Evolutionary conservation across 2,113 vertebrate genomes (phyloP).

Genomic region (Petaurus breviceps): DNA sequence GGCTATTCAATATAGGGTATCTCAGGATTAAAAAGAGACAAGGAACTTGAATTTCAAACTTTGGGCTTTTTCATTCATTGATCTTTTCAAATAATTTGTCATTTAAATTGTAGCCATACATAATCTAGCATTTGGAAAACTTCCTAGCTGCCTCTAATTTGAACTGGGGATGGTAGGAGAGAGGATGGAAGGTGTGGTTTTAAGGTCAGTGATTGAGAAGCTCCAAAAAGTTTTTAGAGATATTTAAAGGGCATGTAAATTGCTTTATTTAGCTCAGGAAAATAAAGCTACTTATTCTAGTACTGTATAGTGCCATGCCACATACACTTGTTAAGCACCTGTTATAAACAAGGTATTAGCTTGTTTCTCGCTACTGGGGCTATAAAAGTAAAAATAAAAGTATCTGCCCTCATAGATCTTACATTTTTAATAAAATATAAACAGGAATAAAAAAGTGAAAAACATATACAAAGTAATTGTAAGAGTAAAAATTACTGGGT

Average conservation of each 20-base stretch:
- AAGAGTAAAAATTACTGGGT: background rate
- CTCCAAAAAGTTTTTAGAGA: background rate
- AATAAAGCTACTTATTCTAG: background rate
- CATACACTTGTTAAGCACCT: background rate
- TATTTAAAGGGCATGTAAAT: conserved; percentile 42
- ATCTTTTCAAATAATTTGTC: conserved; percentile 75
- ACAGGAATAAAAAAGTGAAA: background rate
- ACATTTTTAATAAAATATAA: background rate
- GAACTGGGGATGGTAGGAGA: background rate
- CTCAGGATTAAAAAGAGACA: conserved; percentile 80
- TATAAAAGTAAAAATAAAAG: background rate
- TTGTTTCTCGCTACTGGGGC: background rate
- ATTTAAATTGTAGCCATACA: conserved; percentile 20
- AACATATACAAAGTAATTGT: background rate
- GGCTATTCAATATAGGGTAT: conserved; percentile 83
- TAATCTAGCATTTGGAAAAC: conserved; percentile 45
- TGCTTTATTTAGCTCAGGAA: background rate
- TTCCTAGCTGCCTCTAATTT: conserved; percentile 32
- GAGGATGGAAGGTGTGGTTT: background rate
- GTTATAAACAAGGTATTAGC: background rate
- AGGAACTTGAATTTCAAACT: conserved; percentile 84
- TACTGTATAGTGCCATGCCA: background rate
- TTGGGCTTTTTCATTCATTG: conserved; percentile 73
- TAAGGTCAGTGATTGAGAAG: background rate
- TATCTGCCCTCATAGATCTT: background rate